phyloP scores from a whole-genome alignment of 2,113 vertebrate species.

The Brienomyrus brachyistius region DNA sequence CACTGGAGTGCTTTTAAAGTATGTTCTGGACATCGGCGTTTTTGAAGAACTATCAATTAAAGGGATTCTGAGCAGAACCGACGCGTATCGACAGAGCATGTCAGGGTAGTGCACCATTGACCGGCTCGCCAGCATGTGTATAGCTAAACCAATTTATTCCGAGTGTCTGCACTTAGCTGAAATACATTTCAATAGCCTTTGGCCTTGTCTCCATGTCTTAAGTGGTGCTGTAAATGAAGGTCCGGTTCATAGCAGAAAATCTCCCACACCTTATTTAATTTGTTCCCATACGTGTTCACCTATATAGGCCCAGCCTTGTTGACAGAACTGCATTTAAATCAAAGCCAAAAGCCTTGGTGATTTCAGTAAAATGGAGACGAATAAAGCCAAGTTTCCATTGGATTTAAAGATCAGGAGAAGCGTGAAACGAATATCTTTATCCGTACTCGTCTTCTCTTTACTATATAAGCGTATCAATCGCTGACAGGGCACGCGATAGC shows the following conservation, averaged over 20 bases:
- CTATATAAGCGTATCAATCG: conserved; percentile 17
- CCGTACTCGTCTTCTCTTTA: not conserved
- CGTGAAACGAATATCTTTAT: not conserved
- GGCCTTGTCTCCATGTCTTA: conserved; percentile 16
- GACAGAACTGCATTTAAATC: not conserved
- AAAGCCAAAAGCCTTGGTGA: not conserved
- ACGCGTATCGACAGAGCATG: conserved; percentile 69
- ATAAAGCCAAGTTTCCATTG: not conserved
- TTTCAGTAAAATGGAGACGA: not conserved
- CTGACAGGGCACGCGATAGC: conserved; percentile 10
- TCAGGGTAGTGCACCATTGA: conserved; percentile 80
- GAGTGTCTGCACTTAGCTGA: conserved; percentile 70
- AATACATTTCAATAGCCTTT: conserved; percentile 62
- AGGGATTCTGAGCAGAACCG: conserved; percentile 62
- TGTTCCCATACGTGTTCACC: not conserved
- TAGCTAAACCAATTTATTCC: conserved; percentile 81
- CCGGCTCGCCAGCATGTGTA: conserved; percentile 75
- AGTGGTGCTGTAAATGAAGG: not conserved
- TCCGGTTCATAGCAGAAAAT: not conserved
- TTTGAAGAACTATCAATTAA: conserved; percentile 75
- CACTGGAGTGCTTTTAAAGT: conserved; percentile 53
- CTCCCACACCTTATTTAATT: not conserved
- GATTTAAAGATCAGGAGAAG: not conserved
- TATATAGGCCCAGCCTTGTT: not conserved
- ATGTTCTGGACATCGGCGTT: conserved; percentile 53